A percentile compares a stretch with the other conserved stretches of the same genome.
Evolutionary conservation across 2,797 vertebrate genomes (phyloP).

Genomic region (Apodemus agrarius): DNA sequence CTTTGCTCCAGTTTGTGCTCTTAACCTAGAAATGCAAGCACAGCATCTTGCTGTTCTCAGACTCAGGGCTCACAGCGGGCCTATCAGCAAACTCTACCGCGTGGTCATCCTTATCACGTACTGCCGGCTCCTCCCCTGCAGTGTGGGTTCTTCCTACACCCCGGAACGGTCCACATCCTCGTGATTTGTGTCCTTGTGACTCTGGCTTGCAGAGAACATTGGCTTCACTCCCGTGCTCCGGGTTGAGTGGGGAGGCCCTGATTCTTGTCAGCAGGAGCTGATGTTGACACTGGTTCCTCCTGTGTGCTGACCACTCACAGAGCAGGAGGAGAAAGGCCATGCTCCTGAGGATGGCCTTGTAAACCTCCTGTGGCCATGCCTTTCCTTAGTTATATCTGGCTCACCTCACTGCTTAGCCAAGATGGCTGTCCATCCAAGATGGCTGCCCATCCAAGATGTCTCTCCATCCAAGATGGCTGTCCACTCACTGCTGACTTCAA

Average conservation of each 20-base stretch:
- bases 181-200: background rate
- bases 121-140: background rate
- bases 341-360: background rate
- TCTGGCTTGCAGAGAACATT: conserved; percentile 6
- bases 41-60: background rate
- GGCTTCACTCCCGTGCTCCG: background rate
- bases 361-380: background rate
- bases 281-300: background rate
- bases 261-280: background rate
- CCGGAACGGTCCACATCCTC: background rate
- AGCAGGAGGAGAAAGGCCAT: background rate
- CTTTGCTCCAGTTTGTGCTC: conserved; percentile 38
- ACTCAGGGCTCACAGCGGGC: background rate
- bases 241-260: background rate
- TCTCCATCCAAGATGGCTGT: background rate
- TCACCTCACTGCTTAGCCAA: background rate
- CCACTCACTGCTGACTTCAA: background rate
- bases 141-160: background rate
- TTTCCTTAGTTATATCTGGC: background rate
- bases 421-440: background rate
- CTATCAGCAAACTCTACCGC: background rate
- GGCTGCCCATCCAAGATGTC: background rate
- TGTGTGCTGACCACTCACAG: background rate
- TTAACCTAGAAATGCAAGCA: conserved; percentile 1
- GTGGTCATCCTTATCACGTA: background rate